Percentiles rank a stretch among this genome's conserved stretches.
phyloP scores from a whole-genome alignment of 2,888 invertebrate species.

The Cylloceria caligata region DNA sequence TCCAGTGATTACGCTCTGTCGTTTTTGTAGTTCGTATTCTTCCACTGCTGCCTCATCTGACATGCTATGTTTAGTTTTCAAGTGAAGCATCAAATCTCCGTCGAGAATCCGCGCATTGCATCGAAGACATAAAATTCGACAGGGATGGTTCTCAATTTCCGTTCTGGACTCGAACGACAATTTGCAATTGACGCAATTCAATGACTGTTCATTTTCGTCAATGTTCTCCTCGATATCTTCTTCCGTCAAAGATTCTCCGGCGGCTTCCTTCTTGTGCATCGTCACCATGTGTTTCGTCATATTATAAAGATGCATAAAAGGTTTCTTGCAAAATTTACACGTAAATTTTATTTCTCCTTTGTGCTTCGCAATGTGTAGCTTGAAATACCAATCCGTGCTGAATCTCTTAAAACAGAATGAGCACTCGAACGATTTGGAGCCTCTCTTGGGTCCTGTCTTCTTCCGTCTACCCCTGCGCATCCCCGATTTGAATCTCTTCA shows the following conservation, averaged over 20 bases:
- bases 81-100: constrained; percentile 37
- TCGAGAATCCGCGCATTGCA: constrained; percentile 45
- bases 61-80: constrained; percentile 50
- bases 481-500: constrained; percentile 47
- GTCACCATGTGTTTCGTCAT: constrained; percentile 77
- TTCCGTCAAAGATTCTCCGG: constrained; percentile 8
- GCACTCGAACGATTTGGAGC: constrained; percentile 77
- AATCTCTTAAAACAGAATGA: constrained; percentile 78
- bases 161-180: constrained; percentile 42
- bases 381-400: constrained; percentile 82
- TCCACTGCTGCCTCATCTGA: constrained; percentile 47
- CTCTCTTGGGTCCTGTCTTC: constrained; percentile 55
- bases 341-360: constrained; percentile 76
- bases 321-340: constrained; percentile 77
- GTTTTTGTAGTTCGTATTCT: constrained; percentile 53
- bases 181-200: constrained; percentile 57
- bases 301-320: constrained; percentile 77
- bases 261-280: constrained; percentile 71
- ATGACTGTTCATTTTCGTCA: constrained; percentile 31
- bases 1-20: constrained; percentile 2
- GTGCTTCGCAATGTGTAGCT: constrained; percentile 80
- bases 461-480: constrained; percentile 61
- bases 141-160: constrained; percentile 62
- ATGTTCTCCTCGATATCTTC: constrained; percentile 46
- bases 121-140: constrained; percentile 46